A percentile compares a stretch with the other conserved stretches of the same genome.
Conservation (phyloP, 2,888 invertebrate genomes). For the Limenitis camilla region DNA sequence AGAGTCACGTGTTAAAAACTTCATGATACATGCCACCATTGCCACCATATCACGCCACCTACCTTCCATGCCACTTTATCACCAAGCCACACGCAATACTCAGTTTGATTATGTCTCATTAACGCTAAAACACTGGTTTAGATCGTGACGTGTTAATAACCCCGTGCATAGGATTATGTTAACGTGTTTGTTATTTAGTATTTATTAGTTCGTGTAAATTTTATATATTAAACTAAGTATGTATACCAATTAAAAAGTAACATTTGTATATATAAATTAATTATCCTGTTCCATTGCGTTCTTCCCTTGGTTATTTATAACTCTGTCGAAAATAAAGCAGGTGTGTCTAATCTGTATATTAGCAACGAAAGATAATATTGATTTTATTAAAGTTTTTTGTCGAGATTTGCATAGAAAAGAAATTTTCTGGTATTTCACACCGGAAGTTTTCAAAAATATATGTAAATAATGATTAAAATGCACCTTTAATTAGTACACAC, state of each 20-base stretch:
- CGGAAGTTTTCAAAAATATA: not conserved
- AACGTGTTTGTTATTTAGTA: not conserved
- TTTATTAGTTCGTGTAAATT: too few relatives aligned
- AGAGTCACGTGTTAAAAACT: not conserved
- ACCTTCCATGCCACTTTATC: not conserved
- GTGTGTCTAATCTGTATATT: too few relatives aligned
- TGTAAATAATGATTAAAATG: not conserved
- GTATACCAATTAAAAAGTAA: too few relatives aligned
- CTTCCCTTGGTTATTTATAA: too few relatives aligned
- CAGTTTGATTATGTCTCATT: constrained; percentile 20
- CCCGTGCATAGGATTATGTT: constrained; percentile 14
- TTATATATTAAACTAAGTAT: too few relatives aligned
- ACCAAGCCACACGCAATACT: not conserved
- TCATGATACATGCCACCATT: constrained; percentile 1
- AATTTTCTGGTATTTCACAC: not conserved
- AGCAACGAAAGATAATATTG: too few relatives aligned
- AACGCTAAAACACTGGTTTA: constrained; percentile 12
- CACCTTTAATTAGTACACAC: not conserved
- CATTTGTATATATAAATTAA: too few relatives aligned
- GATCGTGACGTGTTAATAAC: constrained; percentile 14
- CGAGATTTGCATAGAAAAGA: too few relatives aligned
- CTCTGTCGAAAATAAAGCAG: too few relatives aligned
- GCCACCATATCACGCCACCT: too few relatives aligned
- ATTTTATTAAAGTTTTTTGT: too few relatives aligned
- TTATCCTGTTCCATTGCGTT: too few relatives aligned